Conservation (phyloP, 1,140 invertebrate species). For the Musca domestica region DNA sequence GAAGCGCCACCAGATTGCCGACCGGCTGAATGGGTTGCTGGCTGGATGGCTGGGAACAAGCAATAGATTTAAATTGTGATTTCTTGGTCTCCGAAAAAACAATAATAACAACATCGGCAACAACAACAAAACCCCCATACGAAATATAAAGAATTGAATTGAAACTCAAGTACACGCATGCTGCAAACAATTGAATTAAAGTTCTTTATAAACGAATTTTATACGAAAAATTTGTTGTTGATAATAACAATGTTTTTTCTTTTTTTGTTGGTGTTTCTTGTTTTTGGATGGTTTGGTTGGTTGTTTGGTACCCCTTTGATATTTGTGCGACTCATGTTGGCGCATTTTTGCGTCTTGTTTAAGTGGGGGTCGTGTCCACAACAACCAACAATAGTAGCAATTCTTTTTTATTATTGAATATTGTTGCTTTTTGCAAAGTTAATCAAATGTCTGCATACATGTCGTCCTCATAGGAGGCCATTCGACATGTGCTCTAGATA, state of each 20-base stretch:
- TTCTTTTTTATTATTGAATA: background rate
- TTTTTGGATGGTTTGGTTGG: background rate
- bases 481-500: no score
- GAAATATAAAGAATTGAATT: background rate
- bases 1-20: no score
- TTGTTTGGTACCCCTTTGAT: constrained; percentile 10
- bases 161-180: constrained; percentile 21
- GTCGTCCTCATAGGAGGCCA: no score
- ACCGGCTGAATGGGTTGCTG: no score
- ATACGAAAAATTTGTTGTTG: background rate
- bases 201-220: constrained; percentile 12
- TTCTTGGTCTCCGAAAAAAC: background rate
- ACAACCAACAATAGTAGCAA: background rate
- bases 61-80: background rate
- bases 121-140: background rate
- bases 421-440: constrained; percentile 16
- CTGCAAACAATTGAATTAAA: constrained; percentile 21
- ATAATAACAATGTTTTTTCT: background rate
- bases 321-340: background rate
- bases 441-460: constrained; percentile 13
- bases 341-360: constrained; percentile 2
- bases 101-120: background rate
- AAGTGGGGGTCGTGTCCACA: background rate
- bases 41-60: no score
- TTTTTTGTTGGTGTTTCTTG: background rate